These are phyloP conservation scores for Hemibagrus wyckioides DNA, from an alignment of 2,113 vertebrate species.

Conservation along the genomic window DNA sequence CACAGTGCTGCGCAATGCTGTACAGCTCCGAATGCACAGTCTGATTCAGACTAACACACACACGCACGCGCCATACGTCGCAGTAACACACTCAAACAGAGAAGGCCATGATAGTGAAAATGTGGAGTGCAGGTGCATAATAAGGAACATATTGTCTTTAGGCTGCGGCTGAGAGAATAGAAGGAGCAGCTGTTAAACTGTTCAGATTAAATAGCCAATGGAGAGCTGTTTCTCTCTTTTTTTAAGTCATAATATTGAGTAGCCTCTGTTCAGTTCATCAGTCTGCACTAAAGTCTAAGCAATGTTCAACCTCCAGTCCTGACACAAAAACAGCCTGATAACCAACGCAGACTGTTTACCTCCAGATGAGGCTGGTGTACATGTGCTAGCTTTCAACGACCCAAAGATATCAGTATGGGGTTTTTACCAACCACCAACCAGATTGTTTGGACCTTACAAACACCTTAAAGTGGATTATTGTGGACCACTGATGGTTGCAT, in stretches of 20 bases:
- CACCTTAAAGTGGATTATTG: background rate
- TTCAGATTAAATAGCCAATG: constrained; percentile 16
- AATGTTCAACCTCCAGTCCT: background rate
- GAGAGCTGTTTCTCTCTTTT: background rate
- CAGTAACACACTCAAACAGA: constrained; percentile 13
- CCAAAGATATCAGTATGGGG: background rate
- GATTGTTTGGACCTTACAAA: background rate
- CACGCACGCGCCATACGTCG: constrained; percentile 11
- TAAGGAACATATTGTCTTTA: constrained; percentile 6
- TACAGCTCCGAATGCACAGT: constrained; percentile 34
- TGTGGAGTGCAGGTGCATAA: background rate
- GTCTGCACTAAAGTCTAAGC: background rate
- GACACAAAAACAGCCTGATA: background rate
- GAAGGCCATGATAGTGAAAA: background rate
- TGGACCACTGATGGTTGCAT: background rate
- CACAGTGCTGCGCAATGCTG: constrained; percentile 40
- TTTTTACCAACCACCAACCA: background rate
- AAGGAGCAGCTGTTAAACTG: constrained; percentile 11
- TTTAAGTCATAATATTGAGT: background rate
- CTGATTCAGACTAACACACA: constrained; percentile 45
- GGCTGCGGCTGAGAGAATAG: constrained; percentile 15
- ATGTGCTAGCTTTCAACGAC: background rate
- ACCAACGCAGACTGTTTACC: no score
- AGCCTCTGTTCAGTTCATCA: constrained; percentile 1
- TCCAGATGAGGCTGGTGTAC: background rate